Evolutionary conservation across 2,797 vertebrate species (phyloP), one percentile per base, ranked within the genome.

Genomic region (Chelon auratus): DNA sequence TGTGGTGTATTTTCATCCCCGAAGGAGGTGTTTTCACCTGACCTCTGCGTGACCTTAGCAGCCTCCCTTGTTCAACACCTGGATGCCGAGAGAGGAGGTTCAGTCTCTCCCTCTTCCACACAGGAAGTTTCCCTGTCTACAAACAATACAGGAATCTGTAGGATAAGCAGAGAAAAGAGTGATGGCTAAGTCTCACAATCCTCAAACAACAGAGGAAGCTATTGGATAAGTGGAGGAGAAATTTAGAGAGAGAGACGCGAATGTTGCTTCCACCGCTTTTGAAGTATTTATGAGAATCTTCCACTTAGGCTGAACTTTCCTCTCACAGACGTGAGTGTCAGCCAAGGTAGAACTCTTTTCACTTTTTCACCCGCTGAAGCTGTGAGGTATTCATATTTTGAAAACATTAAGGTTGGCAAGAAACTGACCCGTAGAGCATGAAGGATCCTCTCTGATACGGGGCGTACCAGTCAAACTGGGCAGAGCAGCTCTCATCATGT

Each of bases 231-330:
- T 59, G 71, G 56, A 51, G 63, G 56, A 59, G 51, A 78, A 78
- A 87, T 3, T 45, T 58, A 57, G 71, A 58, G 62, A 43, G 61
- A 57, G 48, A 77, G 72, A 62, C 76, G 64, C 65, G 37, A 85
- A 80, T 81, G 72, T 72, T 82, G 72, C 77, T 58, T 80, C 72
- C 83, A 22, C 65, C 65, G 75, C 65, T 77, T 80, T 84, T 89
- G 40, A 87, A 91, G 84, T 87, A 90, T 91, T 91, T 85, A 90
- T 86, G 61, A 87, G 68, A 66, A 77, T 83, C 81, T 81, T 88
- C 64, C 70, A 66, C 75, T 69, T 75, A 85, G 62, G 66, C 58
- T 85, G 67, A 89, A 85, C 85, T 78, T 86, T 66, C 68, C 64
- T 70, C 60, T 68, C 48, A 53, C 62, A 63, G 60, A 71, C 63